Base-by-base conservation (phyloP, 2,797 vertebrate species). In the Paedocypris micromegethes region DNA sequence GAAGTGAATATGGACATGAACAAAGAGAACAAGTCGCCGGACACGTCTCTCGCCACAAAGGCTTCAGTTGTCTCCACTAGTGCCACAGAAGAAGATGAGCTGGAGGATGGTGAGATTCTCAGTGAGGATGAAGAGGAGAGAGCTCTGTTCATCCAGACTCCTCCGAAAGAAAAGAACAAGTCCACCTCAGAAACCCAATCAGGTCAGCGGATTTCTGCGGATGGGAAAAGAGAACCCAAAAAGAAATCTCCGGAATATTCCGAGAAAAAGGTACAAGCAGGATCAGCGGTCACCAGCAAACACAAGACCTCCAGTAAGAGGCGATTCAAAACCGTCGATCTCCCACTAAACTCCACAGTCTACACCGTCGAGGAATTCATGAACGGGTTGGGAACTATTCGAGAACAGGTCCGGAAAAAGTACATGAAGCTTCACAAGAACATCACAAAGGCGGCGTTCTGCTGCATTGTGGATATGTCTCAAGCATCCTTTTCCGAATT, bases 361-460 rank as follows among this genome's bases (percentile, higher is more conserved):
- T 88, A 87, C 65, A 90, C 81, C 39, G 44, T 88, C 3, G 90
- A 91, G 45, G 93, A 95, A 64, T 84, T 98, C 23, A 93, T 98
- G 90, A 92, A 92, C 58, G 93, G 92, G 76, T 84, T 98, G 59
- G 88, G 84, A 79, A 81, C 85, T 54, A 86, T 97, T 80, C 92
- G 93, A 5, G 80, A 85, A 6, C 90, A 94, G 78, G 87, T 96
- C 70, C 89, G 95, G 45, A 94, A 91, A 79, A 98, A 89, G 84
- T 99, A 98, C 39, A 98, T 98, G 95, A 98, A 98, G 79, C 94
- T 98, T 79, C 94, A 98, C 77, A 91, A 95, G 63, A 93, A 84
- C 7, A 95, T 99, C 81, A 91, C 94, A 59, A 86, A 88, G 74
- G 90, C 91, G 73, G 92, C 91, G 48, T 99, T 98, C 83, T 90